phyloP scores from a whole-genome alignment of 35 echinoderm and acorn worm species.

The Stichopus chloronotus region DNA sequence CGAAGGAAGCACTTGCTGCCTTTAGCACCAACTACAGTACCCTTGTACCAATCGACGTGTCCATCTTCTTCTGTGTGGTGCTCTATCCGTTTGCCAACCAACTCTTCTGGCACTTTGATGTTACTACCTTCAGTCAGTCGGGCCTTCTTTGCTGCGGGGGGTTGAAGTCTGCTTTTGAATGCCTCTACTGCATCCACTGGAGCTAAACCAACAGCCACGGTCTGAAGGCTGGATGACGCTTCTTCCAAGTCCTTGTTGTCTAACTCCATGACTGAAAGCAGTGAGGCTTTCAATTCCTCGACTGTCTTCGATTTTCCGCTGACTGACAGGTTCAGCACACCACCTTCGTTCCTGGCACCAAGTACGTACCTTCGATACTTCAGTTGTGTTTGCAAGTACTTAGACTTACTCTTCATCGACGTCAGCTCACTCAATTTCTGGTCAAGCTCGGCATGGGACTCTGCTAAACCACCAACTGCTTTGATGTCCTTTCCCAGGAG shows the following conservation, averaged over 20 bases:
- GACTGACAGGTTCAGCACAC: neutral
- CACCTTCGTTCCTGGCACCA: too few relatives aligned
- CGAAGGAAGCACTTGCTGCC: neutral
- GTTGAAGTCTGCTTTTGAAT: neutral
- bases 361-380: neutral
- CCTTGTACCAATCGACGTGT: neutral
- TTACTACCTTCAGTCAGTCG: neutral
- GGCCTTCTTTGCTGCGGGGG: neutral
- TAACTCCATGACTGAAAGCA: neutral
- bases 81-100: slow-evolving; percentile 23
- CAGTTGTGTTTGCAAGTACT: neutral
- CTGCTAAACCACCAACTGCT: neutral
- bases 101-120: neutral
- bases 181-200: slow-evolving; percentile 22
- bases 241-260: neutral
- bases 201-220: neutral
- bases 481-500: slow-evolving; percentile 42
- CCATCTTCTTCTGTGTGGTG: slow-evolving; percentile 18
- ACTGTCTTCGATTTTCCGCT: neutral
- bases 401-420: slow-evolving; percentile 3
- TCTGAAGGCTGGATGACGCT: neutral
- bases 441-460: neutral
- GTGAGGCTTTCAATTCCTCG: neutral
- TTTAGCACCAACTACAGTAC: neutral
- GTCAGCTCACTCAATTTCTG: neutral